A percentile compares a stretch with the other conserved stretches of the same genome.
These are phyloP conservation scores for Aplochiton taeniatus DNA, from an alignment of 2,797 vertebrate species.

Conservation along the genomic window DNA sequence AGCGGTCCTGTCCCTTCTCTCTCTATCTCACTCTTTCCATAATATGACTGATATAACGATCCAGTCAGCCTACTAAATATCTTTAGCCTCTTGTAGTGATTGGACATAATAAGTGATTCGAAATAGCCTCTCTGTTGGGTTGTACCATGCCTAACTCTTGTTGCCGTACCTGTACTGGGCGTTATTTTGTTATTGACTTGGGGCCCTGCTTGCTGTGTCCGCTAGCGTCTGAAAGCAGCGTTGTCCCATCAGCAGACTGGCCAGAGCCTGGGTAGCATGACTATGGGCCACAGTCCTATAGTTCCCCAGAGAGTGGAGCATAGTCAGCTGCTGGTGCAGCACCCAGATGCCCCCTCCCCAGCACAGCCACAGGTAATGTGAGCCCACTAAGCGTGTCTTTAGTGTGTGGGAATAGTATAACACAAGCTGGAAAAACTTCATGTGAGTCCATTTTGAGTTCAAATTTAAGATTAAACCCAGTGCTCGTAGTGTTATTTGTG, in stretches of 20 bases:
- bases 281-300: slow-evolving; percentile 87
- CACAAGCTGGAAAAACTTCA: too few relatives aligned
- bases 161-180: too few relatives aligned
- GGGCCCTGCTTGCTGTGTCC: slow-evolving; percentile 14
- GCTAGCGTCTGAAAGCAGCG: slow-evolving; percentile 91
- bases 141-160: too few relatives aligned
- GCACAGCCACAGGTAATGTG: slow-evolving; percentile 81
- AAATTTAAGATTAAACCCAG: too few relatives aligned
- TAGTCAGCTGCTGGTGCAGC: slow-evolving; percentile 88
- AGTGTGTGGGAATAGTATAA: too few relatives aligned
- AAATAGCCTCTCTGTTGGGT: too few relatives aligned
- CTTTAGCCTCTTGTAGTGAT: slow-evolving; percentile 33
- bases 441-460: too few relatives aligned
- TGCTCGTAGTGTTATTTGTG: too few relatives aligned
- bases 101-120: too few relatives aligned
- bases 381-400: not conserved
- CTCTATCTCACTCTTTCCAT: slow-evolving; percentile 40
- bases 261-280: slow-evolving; percentile 79
- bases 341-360: slow-evolving; percentile 90
- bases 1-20: not conserved
- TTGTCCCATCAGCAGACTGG: slow-evolving; percentile 88
- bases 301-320: slow-evolving; percentile 89
- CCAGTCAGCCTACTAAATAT: slow-evolving; percentile 33
- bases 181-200: slow-evolving; percentile 17
- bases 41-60: slow-evolving; percentile 57